phyloP scores from a whole-genome alignment of 2,888 invertebrate species.

The Leucoptera coffeella region DNA sequence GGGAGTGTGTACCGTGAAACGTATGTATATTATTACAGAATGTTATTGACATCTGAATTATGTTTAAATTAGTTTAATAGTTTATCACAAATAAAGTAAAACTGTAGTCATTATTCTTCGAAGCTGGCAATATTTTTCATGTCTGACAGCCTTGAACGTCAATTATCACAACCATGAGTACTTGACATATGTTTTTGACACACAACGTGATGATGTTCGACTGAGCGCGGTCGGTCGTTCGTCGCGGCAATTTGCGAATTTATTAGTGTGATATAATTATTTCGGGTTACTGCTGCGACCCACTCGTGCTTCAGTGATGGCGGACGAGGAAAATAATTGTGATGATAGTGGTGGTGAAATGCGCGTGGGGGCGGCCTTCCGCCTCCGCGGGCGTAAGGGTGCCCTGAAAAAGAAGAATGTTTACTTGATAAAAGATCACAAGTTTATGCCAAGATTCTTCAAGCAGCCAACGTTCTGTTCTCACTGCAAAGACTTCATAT shows the following conservation, averaged over 20 bases:
- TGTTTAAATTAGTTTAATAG: too few species aligned
- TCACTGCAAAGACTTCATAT: slow-evolving; percentile 99
- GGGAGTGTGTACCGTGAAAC: too few species aligned
- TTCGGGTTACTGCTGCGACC: slow-evolving; percentile 25
- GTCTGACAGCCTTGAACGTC: too few species aligned
- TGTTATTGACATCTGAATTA: too few species aligned
- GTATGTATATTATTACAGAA: too few species aligned
- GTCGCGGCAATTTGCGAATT: slow-evolving; percentile 21
- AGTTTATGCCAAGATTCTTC: slow-evolving; percentile 98
- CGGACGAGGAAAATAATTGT: slow-evolving; percentile 62
- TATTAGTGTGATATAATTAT: slow-evolving; percentile 32
- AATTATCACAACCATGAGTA: too few species aligned
- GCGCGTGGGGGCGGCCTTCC: slow-evolving; percentile 65
- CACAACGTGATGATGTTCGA: slow-evolving; percentile 47
- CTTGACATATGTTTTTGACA: too few species aligned
- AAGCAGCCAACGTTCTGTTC: slow-evolving; percentile 99
- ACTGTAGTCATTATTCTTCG: too few species aligned
- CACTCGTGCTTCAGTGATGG: slow-evolving; percentile 40
- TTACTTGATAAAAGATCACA: slow-evolving; percentile 97
- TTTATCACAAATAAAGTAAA: too few species aligned
- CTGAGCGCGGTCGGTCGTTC: slow-evolving; percentile 29
- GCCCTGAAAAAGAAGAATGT: slow-evolving; percentile 99
- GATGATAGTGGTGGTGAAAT: slow-evolving; percentile 63
- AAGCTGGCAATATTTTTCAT: too few species aligned
- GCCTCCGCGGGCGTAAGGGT: slow-evolving; percentile 86